Evolutionary conservation across 2,113 vertebrate genomes (phyloP).

Genomic region (Malaclemys terrapin): DNA sequence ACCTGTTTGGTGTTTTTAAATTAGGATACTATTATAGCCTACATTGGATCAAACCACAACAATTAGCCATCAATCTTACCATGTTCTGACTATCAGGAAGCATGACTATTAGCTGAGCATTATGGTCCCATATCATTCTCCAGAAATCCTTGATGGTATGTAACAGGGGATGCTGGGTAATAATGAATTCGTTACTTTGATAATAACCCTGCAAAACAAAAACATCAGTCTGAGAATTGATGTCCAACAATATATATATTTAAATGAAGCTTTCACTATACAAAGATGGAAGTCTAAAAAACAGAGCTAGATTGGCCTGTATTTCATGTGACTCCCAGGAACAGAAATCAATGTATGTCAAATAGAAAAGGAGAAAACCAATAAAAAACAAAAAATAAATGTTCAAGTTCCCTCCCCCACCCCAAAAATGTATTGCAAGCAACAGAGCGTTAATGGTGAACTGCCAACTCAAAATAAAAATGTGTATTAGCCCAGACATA

Average conservation of each 20-base stretch:
- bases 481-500: neutral
- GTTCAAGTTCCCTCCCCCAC: rapidly evolving
- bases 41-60: neutral
- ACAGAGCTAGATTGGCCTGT: neutral
- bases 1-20: neutral
- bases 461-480: neutral
- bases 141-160: slow-evolving; percentile 95
- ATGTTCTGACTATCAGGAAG: slow-evolving; percentile 88
- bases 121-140: slow-evolving; percentile 98
- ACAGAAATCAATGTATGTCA: neutral
- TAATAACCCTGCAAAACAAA: slow-evolving; percentile 88
- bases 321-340: neutral
- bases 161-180: slow-evolving; percentile 94
- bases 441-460: neutral
- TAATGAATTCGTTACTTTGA: slow-evolving; percentile 91
- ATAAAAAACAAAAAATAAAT: neutral
- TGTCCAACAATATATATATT: neutral
- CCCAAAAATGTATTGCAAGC: neutral
- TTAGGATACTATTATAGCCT: neutral
- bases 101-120: slow-evolving; percentile 91
- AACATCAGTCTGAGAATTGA: neutral
- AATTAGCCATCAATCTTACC: slow-evolving; percentile 76
- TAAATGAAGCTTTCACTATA: neutral
- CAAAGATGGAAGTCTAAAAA: neutral
- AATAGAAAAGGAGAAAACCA: neutral